phyloP scores from a whole-genome alignment of 2,113 vertebrate genomes.

The Lipophrys pholis region DNA sequence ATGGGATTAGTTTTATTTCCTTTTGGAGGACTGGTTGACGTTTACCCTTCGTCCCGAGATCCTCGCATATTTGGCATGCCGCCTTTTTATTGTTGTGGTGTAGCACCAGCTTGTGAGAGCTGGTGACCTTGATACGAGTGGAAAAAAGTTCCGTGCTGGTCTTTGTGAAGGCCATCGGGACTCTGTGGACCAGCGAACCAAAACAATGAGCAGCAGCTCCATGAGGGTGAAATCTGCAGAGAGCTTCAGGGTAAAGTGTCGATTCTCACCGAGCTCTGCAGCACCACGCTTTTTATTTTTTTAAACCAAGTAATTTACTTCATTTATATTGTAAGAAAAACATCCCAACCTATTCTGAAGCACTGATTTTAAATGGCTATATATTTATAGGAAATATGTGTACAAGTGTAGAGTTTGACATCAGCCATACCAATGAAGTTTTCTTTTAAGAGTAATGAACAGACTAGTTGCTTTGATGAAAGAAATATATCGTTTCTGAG shows the following conservation, averaged over 20 bases:
- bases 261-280: slow-evolving; percentile 37
- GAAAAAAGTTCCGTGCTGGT: slow-evolving; percentile 39
- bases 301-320: not conserved
- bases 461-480: too few relatives aligned
- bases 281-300: not conserved
- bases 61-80: slow-evolving; percentile 17
- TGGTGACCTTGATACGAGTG: slow-evolving; percentile 47
- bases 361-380: too few relatives aligned
- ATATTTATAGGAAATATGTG: too few relatives aligned
- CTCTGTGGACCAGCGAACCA: slow-evolving; percentile 46
- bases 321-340: not conserved
- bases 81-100: slow-evolving; percentile 10
- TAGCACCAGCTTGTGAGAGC: slow-evolving; percentile 17
- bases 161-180: slow-evolving; percentile 45
- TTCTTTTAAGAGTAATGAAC: too few relatives aligned
- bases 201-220: slow-evolving; percentile 46
- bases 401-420: too few relatives aligned
- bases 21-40: not conserved
- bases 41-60: not conserved
- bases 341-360: too few relatives aligned
- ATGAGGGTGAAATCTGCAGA: slow-evolving; percentile 36
- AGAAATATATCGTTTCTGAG: too few relatives aligned
- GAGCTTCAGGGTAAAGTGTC: slow-evolving; percentile 19
- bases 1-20: too few relatives aligned
- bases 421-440: too few relatives aligned